phyloP scores from a whole-genome alignment of 2,113 vertebrate species.

The Toxostoma redivivum region DNA sequence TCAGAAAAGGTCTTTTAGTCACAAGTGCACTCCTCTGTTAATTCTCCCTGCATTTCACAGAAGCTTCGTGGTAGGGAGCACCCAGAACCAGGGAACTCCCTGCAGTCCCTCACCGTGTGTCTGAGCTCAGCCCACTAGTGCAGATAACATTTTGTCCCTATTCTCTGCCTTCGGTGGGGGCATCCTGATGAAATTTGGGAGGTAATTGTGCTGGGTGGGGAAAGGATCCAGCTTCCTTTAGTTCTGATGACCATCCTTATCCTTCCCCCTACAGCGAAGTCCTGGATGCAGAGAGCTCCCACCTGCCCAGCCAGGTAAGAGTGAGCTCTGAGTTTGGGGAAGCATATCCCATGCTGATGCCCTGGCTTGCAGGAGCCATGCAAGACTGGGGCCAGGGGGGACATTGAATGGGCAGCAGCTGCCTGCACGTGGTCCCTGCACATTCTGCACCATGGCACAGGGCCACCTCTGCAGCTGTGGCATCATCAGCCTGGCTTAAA shows the following conservation, averaged over 20 bases:
- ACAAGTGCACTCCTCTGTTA: accelerated
- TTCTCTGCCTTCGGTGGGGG: neutral
- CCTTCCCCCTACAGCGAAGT: neutral
- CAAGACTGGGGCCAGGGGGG: neutral
- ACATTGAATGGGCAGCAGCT: neutral
- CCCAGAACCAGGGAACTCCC: neutral
- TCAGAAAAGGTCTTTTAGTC: neutral
- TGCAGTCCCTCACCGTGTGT: neutral
- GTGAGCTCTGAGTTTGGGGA: neutral
- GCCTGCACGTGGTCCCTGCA: neutral
- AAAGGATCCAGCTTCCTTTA: accelerated
- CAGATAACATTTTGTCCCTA: neutral
- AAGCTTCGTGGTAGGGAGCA: accelerated
- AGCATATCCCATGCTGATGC: neutral
- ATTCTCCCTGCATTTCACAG: accelerated
- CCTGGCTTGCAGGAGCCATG: neutral
- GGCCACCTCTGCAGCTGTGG: neutral
- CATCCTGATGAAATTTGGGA: accelerated
- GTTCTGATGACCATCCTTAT: neutral
- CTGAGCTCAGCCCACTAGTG: accelerated
- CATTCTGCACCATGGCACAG: accelerated
- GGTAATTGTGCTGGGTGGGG: neutral
- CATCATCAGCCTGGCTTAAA: accelerated
- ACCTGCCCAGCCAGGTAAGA: constrained; percentile 12
- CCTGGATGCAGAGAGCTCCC: neutral